These are phyloP conservation scores for Gobio gobio DNA, from an alignment of 2,113 vertebrate species.

Conservation along the genomic window DNA sequence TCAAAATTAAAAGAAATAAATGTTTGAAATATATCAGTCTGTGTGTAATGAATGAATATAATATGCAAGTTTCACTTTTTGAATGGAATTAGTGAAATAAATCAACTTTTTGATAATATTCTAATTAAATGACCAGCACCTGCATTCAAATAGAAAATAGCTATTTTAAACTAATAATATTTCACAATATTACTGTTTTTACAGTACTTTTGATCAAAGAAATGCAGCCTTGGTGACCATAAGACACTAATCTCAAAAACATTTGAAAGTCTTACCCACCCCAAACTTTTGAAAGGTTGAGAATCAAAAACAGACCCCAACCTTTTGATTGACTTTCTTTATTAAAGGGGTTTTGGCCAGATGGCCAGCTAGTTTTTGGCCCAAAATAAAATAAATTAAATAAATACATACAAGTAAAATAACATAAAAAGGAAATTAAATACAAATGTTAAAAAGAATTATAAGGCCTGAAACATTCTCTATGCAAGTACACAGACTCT, in stretches of 20 bases:
- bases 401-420: background rate
- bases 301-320: background rate
- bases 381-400: background rate
- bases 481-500: no score
- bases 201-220: background rate
- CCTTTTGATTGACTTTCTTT: background rate
- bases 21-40: no score
- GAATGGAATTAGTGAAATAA: no score
- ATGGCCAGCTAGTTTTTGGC: background rate
- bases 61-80: no score
- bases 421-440: background rate
- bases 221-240: background rate
- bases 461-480: background rate
- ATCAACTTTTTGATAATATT: no score
- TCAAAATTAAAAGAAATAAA: no score
- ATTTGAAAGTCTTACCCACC: no score
- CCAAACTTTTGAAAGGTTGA: no score
- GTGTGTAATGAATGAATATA: no score
- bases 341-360: background rate
- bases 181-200: background rate
- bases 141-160: background rate
- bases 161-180: background rate
- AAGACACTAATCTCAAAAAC: background rate
- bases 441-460: no score
- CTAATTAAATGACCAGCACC: no score